Conservation (phyloP, 1,140 invertebrate species). For the Maconellicoccus hirsutus region DNA sequence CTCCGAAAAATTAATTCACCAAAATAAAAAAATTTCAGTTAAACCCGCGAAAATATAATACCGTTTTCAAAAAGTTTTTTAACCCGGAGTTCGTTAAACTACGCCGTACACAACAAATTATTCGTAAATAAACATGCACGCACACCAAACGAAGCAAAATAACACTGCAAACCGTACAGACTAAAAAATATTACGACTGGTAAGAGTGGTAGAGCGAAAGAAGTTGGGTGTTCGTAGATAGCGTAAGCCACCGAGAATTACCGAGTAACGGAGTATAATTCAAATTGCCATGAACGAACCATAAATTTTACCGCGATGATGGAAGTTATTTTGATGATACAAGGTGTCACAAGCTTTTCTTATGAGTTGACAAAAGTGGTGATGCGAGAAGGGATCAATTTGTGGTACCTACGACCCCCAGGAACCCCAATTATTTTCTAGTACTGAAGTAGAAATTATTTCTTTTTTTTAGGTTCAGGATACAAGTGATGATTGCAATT, state of each 20-base stretch:
- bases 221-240: background rate
- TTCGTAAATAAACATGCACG: background rate
- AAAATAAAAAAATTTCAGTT: background rate
- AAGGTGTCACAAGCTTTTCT: too few species aligned
- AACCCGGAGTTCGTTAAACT: slow-evolving; percentile 22
- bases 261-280: background rate
- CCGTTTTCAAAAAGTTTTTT: slow-evolving; percentile 17
- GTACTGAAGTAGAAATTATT: too few species aligned
- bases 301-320: too few species aligned
- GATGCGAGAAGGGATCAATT: too few species aligned
- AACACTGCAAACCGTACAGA: background rate
- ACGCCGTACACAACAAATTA: slow-evolving; percentile 8
- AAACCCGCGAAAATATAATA: background rate
- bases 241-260: background rate
- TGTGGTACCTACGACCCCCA: too few species aligned
- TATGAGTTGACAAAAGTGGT: too few species aligned
- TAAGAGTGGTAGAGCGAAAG: background rate
- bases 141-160: background rate
- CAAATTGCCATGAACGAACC: too few species aligned
- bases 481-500: too few species aligned
- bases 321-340: too few species aligned
- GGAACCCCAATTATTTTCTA: too few species aligned
- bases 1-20: background rate
- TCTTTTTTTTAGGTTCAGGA: too few species aligned
- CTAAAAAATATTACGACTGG: background rate